Base-by-base conservation (phyloP, 1,140 invertebrate genomes). In the Ooceraea biroi region DNA sequence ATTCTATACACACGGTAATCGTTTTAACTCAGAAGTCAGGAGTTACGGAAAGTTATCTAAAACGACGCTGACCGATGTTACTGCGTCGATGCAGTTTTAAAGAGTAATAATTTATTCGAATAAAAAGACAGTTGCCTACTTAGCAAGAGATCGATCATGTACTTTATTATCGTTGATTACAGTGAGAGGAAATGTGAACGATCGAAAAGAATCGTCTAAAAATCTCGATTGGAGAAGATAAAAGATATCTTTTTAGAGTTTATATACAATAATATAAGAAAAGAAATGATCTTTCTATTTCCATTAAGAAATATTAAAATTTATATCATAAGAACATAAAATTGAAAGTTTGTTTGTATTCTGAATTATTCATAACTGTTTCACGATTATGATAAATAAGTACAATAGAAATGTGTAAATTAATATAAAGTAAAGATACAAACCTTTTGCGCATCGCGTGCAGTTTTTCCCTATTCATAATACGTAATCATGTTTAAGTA, bases 51-150 rank as follows among this genome's bases (percentile, higher is more conserved):
- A 48, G n/a, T 55, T 22, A 55, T 78, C 10, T 55, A 44, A 55
- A 46, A 71, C 36, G 52, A 78, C 19, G 61, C 48, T 48, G 50
- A 71, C 36, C 50, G 50, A 78, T 69, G 36, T 69, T 17, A 27
- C 17, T 27, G 50, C 65, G 66, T 46, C 50, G 50, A 69, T 69
- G 50, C 63, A 57, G 36, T 44, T 50, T 36, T 36, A 46, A 60
- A 46, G 44, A 11, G 30, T 61, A 57, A 68, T 50, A 57, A 57
- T 10, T 68, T 1, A 14, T 52, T 57, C 36, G 22, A 11, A n/a
- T n/a, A n/a, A 80, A 10, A 44, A 55, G 14, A 25, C 2, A 4
- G 11, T 8, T 57, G 17, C 57, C 36, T 52, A 27, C n/a, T 14
- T n/a, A 19, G 44, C 0, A 44, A 2, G 1, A 25, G 7, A 57